A percentile compares a stretch with the other conserved stretches of the same genome.
phyloP scores from a whole-genome alignment of 2,113 vertebrate species.

The Oophaga pumilio region DNA sequence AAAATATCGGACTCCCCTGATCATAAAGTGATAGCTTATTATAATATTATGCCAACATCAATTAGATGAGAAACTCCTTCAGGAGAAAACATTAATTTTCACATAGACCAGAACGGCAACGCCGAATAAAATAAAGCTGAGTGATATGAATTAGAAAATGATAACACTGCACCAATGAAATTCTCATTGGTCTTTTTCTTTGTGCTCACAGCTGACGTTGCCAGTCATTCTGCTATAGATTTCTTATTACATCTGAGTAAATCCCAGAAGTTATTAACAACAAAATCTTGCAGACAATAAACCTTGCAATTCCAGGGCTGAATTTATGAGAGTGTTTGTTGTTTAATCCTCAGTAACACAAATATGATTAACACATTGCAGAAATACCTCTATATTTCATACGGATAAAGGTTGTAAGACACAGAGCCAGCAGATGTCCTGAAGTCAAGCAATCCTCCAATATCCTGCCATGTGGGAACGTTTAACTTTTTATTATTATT shows the following conservation, averaged over 20 bases:
- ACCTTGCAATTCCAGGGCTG: constrained; percentile 2
- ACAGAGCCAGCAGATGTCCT: constrained; percentile 54
- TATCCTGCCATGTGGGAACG: constrained; percentile 57
- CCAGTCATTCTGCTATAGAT: constrained; percentile 5
- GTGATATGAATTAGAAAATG: neutral
- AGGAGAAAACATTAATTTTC: neutral
- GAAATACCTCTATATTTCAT: constrained; percentile 48
- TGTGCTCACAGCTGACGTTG: neutral
- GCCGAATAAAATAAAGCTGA: neutral
- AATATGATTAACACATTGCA: constrained; percentile 57
- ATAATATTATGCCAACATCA: no score
- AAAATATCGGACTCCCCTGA: no score
- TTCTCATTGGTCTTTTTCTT: neutral
- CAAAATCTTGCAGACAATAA: constrained; percentile 26
- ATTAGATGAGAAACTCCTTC: no score
- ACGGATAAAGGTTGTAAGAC: constrained; percentile 43
- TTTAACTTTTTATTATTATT: constrained; percentile 49
- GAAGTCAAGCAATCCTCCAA: constrained; percentile 47
- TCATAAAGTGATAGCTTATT: no score
- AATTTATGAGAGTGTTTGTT: constrained; percentile 39
- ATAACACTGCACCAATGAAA: neutral
- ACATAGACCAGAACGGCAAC: no score
- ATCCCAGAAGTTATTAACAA: constrained; percentile 20
- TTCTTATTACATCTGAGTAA: neutral
- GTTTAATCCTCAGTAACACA: constrained; percentile 49